Base-by-base conservation (phyloP, 2,888 invertebrate species). In the Tetranychus piercei region DNA sequence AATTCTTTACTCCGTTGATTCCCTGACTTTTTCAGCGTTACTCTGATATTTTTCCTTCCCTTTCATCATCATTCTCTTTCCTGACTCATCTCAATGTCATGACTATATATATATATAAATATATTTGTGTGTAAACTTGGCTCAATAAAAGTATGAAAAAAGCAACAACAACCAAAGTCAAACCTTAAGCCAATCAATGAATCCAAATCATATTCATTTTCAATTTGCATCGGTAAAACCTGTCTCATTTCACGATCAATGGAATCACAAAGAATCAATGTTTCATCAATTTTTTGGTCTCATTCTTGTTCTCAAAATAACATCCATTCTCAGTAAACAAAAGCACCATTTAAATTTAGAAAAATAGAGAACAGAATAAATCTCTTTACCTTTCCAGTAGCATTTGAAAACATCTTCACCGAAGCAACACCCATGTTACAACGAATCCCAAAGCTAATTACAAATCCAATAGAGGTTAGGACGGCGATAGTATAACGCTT, bases 341-440 rank as follows among this genome's bases (percentile, higher is more conserved):
- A 34, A 34, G 34, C 34, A 34, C 4, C 34, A n/a, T n/a, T n/a
- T 45, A 15, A 55, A 55, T 45, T 45, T 6, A 15, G 9, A 1
- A 7, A 55, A 55, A 15, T 55, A 1, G 8, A 11, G 45, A 55
- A 55, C 9, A 15, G 55, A 55, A 15, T 3, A 15, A 22, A 23
- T 67, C 8, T 9, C 73, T 75, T 74, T 76, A 78, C 78, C 45
- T 77, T 74, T 70, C 77, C 78, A 9, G 80, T 82, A 23, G 79
- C 76, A 75, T 80, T 80, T 67, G 67, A 67, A 75, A 83, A 85
- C 86, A 87, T 86, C 82, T 90, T 89, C 76, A 93, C 87, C 83
- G 95, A 94, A 72, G 97, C 96, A 84, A 97, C 94, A 74, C 96
- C 94, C 91, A 99, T 92, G 84, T 97, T 99, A 84, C 95, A 96